Percentiles rank a stretch among this genome's conserved stretches.
phyloP scores from a whole-genome alignment of 30 jellyfish, hydroid and myxozoan genomes.

The Pelagia noctiluca region DNA sequence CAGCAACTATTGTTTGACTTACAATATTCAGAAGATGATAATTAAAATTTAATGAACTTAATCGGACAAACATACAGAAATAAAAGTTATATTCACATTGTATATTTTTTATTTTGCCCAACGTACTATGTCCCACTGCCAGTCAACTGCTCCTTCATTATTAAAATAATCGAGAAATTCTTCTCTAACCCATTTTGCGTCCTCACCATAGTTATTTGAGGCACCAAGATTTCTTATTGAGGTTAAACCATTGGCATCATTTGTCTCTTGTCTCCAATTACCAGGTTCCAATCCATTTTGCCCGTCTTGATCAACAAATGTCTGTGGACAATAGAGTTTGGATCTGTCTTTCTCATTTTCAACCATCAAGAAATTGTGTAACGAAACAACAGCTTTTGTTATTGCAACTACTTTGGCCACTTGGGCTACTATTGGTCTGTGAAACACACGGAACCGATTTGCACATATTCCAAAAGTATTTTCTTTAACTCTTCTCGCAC shows the following conservation, averaged over 20 bases:
- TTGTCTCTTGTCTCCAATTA: slow-evolving; percentile 45
- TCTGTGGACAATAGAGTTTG: slow-evolving; percentile 18
- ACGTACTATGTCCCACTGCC: slow-evolving; percentile 68
- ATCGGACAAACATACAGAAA: neutral
- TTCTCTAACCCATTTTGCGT: slow-evolving; percentile 67
- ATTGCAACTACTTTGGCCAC: slow-evolving; percentile 28
- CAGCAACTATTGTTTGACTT: slow-evolving; percentile 43
- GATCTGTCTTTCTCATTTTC: neutral
- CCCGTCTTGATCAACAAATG: slow-evolving; percentile 48
- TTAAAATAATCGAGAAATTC: slow-evolving; percentile 35
- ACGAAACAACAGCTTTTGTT: slow-evolving; percentile 24
- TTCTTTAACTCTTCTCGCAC: slow-evolving; percentile 47
- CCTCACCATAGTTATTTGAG: slow-evolving; percentile 36
- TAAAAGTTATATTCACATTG: neutral
- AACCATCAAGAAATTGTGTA: slow-evolving; percentile 25
- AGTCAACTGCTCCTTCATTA: slow-evolving; percentile 68
- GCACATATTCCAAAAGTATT: slow-evolving; percentile 64
- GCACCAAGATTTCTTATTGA: slow-evolving; percentile 35
- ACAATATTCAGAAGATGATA: slow-evolving; percentile 11
- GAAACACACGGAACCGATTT: slow-evolving; percentile 34
- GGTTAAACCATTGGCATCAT: slow-evolving; percentile 31
- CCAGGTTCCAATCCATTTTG: slow-evolving; percentile 58
- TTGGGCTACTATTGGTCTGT: slow-evolving; percentile 40
- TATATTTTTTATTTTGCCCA: slow-evolving; percentile 25
- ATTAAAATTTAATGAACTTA: neutral